These are phyloP conservation scores for Alaudala cheleensis DNA, from an alignment of 2,113 vertebrate species.

Conservation along the genomic window DNA sequence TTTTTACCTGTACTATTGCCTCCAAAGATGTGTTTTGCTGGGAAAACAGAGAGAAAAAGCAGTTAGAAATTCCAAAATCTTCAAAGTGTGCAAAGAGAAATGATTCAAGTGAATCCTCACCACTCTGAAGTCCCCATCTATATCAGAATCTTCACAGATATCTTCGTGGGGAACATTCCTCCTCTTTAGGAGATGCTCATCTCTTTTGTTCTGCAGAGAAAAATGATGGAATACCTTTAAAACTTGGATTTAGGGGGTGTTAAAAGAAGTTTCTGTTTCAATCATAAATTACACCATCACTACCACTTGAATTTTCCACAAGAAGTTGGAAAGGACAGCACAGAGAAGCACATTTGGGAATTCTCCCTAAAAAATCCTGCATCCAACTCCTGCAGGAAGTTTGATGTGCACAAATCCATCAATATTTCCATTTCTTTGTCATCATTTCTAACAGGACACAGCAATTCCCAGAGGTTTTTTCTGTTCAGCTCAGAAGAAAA, in stretches of 20 bases:
- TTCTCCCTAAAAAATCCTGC: background rate
- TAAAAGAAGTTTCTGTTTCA: background rate
- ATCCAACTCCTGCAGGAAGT: background rate
- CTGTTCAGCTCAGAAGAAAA: background rate
- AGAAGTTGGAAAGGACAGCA: background rate
- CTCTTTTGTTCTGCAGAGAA: slow-evolving; percentile 90
- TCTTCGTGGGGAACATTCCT: slow-evolving; percentile 97
- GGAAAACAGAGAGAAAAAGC: slow-evolving; percentile 23
- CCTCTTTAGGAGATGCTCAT: slow-evolving; percentile 96
- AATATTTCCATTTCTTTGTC: background rate
- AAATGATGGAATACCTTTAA: background rate
- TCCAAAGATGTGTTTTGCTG: slow-evolving; percentile 98
- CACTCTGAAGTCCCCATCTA: slow-evolving; percentile 94
- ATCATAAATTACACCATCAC: background rate
- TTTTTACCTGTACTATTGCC: slow-evolving; percentile 97
- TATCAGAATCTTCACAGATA: slow-evolving; percentile 94
- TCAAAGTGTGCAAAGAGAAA: background rate
- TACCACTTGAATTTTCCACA: background rate
- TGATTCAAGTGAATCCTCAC: slow-evolving; percentile 73
- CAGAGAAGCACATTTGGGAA: background rate
- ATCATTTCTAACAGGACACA: background rate
- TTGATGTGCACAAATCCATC: background rate
- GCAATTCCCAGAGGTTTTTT: background rate
- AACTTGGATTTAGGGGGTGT: rapidly evolving
- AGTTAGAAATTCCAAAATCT: background rate